A percentile compares a stretch with the other conserved stretches of the same genome.
These are phyloP conservation scores for Sycobia sp. DNA, from an alignment of 1,140 invertebrate genomes.

Conservation along the genomic window DNA sequence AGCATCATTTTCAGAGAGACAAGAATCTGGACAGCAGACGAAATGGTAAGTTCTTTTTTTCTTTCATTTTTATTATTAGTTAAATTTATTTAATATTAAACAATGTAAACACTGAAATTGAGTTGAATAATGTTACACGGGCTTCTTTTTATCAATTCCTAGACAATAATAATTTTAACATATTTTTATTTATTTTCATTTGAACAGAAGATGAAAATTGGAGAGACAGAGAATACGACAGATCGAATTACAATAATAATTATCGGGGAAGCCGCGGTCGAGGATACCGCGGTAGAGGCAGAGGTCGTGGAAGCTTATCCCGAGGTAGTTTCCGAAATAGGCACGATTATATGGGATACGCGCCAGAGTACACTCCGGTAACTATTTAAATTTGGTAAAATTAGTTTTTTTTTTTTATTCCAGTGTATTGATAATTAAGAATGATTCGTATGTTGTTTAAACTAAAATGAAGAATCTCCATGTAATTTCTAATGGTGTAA, in stretches of 20 bases:
- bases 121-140: not conserved
- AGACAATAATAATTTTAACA: not conserved
- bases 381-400: constrained; percentile 10
- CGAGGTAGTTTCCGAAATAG: constrained; percentile 51
- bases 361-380: constrained; percentile 62
- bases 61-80: not conserved
- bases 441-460: too few species aligned
- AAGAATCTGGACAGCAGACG: constrained; percentile 45
- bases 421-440: not conserved
- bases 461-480: constrained; percentile 36
- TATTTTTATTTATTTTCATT: constrained; percentile 20
- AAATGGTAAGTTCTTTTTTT: constrained; percentile 43
- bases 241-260: constrained; percentile 48
- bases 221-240: constrained; percentile 54
- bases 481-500: not conserved
- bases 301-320: constrained; percentile 47
- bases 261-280: constrained; percentile 49
- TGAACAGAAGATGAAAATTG: constrained; percentile 50
- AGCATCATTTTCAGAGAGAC: constrained; percentile 52
- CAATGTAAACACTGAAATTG: not conserved
- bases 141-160: not conserved
- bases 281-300: constrained; percentile 40
- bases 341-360: constrained; percentile 60
- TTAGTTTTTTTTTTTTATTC: not conserved
- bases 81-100: not conserved